phyloP scores from a whole-genome alignment of 2,797 vertebrate genomes.

The Sebastolobus altivelis region DNA sequence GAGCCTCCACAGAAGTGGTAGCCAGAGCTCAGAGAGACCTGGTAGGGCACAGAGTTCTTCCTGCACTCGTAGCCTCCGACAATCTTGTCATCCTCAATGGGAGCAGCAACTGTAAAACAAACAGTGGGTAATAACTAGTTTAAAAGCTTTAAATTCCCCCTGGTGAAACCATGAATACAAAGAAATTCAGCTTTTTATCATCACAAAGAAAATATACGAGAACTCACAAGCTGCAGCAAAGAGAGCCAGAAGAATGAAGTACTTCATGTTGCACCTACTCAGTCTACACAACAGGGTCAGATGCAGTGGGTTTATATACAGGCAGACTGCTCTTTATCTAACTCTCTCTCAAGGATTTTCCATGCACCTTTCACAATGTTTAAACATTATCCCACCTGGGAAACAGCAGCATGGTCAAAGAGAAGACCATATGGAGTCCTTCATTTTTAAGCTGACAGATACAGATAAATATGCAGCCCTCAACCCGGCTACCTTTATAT shows the following conservation, averaged over 20 bases:
- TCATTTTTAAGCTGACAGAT: background rate
- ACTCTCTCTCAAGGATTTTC: constrained; percentile 44
- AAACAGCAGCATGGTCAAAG: constrained; percentile 61
- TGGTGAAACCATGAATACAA: background rate
- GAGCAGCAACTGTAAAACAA: constrained; percentile 67
- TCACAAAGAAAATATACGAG: background rate
- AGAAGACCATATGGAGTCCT: background rate
- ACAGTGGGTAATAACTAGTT: background rate
- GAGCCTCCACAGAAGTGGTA: constrained; percentile 85
- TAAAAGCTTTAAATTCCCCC: background rate
- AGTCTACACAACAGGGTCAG: background rate
- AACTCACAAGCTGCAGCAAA: constrained; percentile 66
- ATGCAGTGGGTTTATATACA: constrained; percentile 44
- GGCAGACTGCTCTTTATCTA: constrained; percentile 40
- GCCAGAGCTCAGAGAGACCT: constrained; percentile 79
- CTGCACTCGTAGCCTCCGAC: constrained; percentile 83
- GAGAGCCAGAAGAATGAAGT: constrained; percentile 66
- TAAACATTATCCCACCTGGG: constrained; percentile 69
- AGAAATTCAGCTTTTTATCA: background rate
- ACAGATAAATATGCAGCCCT: background rate
- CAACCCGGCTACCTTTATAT: background rate
- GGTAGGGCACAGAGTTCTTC: constrained; percentile 81
- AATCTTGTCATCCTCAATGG: constrained; percentile 82
- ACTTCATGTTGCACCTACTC: constrained; percentile 52
- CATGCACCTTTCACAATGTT: constrained; percentile 12